Evolutionary conservation across 2,888 invertebrate species (phyloP).

Genomic region (Eupithecia dodoneata): DNA sequence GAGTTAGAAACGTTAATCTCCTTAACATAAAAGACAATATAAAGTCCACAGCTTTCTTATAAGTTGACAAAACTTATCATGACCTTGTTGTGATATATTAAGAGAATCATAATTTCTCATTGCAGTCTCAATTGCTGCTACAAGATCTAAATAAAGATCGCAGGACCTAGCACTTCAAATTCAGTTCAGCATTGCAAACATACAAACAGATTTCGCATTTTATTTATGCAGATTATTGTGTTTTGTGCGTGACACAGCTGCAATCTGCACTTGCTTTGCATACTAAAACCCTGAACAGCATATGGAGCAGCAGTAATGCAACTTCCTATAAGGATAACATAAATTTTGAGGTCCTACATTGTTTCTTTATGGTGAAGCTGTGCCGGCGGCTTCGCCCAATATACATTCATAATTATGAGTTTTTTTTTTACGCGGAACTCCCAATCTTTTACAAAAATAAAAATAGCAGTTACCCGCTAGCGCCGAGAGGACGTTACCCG

Average conservation of each 20-base stretch:
- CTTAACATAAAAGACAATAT: too few species aligned
- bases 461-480: too few species aligned
- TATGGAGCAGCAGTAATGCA: slow-evolving; percentile 13
- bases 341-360: neutral
- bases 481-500: too few species aligned
- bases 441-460: too few species aligned
- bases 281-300: slow-evolving; percentile 31
- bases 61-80: too few species aligned
- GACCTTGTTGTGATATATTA: too few species aligned
- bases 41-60: too few species aligned
- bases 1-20: neutral
- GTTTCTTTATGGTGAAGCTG: neutral
- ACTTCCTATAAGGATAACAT: neutral
- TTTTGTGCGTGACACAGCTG: slow-evolving; percentile 40
- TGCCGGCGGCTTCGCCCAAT: neutral
- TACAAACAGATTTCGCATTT: slow-evolving; percentile 50
- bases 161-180: slow-evolving; percentile 44
- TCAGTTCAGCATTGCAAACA: slow-evolving; percentile 39
- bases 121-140: slow-evolving; percentile 20
- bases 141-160: slow-evolving; percentile 27
- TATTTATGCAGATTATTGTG: slow-evolving; percentile 49
- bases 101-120: too few species aligned
- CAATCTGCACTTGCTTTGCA: slow-evolving; percentile 39
- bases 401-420: neutral
- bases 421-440: neutral